phyloP scores from a whole-genome alignment of 2,888 invertebrate species.

The Sphecodes monilicornis region DNA sequence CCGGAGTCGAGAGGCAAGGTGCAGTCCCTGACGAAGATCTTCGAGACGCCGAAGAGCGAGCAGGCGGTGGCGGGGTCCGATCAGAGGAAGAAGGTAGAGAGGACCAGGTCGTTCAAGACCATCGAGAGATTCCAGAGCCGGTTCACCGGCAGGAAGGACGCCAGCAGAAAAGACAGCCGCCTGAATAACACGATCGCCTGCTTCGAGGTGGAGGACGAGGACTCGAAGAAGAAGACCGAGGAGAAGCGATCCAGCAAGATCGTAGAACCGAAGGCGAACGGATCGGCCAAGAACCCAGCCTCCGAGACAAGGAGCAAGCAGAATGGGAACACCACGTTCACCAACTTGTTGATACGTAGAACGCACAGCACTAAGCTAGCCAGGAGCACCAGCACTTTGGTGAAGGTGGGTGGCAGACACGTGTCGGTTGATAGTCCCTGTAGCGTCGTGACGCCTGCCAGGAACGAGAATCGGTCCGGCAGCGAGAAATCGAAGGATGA shows the following conservation, averaged over 20 bases:
- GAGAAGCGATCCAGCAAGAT: constrained; percentile 44
- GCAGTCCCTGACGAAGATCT: constrained; percentile 82
- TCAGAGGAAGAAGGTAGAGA: constrained; percentile 80
- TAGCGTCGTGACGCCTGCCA: constrained; percentile 73
- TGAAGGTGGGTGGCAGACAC: constrained; percentile 75
- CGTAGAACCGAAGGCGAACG: constrained; percentile 48
- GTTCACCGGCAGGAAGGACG: constrained; percentile 79
- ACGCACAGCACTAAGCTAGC: constrained; percentile 91
- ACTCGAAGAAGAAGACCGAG: constrained; percentile 43
- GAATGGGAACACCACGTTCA: constrained; percentile 80
- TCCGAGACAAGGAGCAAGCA: constrained; percentile 55
- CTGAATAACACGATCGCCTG: constrained; percentile 76
- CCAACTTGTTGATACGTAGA: constrained; percentile 87
- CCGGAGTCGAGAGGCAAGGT: constrained; percentile 79
- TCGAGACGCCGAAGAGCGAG: constrained; percentile 76
- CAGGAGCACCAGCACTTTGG: constrained; percentile 86
- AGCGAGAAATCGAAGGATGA: constrained; percentile 83
- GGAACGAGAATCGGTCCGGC: constrained; percentile 80
- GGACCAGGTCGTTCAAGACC: constrained; percentile 82
- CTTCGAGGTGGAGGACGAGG: constrained; percentile 69
- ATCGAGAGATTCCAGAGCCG: constrained; percentile 82
- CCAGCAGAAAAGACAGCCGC: constrained; percentile 69
- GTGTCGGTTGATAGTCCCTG: constrained; percentile 70
- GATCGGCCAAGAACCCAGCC: constrained; percentile 26
- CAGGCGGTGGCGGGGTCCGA: constrained; percentile 47